Conservation (phyloP, 2,888 invertebrate species). For the Miltochrista miniata region DNA sequence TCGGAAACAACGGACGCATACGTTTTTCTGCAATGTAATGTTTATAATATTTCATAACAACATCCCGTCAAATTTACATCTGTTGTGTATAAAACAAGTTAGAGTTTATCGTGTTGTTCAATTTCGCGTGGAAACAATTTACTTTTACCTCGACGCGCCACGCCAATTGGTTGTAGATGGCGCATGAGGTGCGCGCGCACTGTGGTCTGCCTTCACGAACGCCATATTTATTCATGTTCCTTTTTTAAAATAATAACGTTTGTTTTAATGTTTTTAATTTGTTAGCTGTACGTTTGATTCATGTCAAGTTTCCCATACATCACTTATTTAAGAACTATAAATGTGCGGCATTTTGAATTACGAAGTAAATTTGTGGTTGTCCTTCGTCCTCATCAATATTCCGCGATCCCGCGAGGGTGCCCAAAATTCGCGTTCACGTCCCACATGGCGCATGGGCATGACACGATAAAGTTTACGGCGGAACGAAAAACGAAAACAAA, state of each 20-base stretch:
- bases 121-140: slow-evolving; percentile 61
- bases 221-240: slow-evolving; percentile 50
- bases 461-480: slow-evolving; percentile 67
- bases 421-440: slow-evolving; percentile 53
- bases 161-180: slow-evolving; percentile 79
- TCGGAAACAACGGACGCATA: too few relatives aligned
- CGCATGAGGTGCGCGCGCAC: slow-evolving; percentile 65
- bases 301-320: slow-evolving; percentile 27
- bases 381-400: slow-evolving; percentile 55
- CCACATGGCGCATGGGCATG: slow-evolving; percentile 68
- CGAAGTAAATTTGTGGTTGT: slow-evolving; percentile 42
- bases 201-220: slow-evolving; percentile 73
- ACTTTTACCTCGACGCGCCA: slow-evolving; percentile 61
- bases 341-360: slow-evolving; percentile 30
- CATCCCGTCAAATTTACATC: slow-evolving; percentile 29
- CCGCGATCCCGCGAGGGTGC: slow-evolving; percentile 46
- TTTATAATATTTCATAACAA: slow-evolving; percentile 14
- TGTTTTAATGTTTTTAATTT: slow-evolving; percentile 29
- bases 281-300: slow-evolving; percentile 37
- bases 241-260: slow-evolving; percentile 53
- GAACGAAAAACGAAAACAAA: slow-evolving; percentile 62
- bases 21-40: background rate
- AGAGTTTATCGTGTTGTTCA: slow-evolving; percentile 41
- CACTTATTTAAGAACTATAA: slow-evolving; percentile 22
- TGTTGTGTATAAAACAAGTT: slow-evolving; percentile 31